Percentiles rank a stretch among this genome's conserved stretches.
These are phyloP conservation scores for Drosophila pseudotalamancana DNA, from an alignment of 2,888 invertebrate species.

Conservation along the genomic window DNA sequence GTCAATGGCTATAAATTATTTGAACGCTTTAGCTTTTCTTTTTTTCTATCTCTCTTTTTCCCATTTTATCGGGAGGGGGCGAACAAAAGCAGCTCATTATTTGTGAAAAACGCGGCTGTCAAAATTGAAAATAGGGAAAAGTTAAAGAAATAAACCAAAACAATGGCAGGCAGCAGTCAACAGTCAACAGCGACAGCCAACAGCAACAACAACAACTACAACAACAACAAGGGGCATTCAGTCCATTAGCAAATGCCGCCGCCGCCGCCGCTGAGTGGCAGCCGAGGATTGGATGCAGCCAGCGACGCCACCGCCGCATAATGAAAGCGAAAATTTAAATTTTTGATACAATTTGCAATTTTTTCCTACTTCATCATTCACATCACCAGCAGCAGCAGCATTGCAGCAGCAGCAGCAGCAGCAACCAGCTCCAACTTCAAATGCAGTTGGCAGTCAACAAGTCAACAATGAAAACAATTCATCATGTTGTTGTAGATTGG, in stretches of 20 bases:
- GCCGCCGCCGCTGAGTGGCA: slow-evolving; percentile 42
- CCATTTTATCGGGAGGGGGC: slow-evolving; percentile 7
- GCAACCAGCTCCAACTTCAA: slow-evolving; percentile 25
- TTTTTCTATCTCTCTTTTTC: background rate
- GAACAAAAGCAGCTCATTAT: slow-evolving; percentile 76
- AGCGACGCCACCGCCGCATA: slow-evolving; percentile 57
- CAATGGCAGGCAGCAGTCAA: slow-evolving; percentile 49
- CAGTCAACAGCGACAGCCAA: slow-evolving; percentile 5
- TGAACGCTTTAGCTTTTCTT: slow-evolving; percentile 47
- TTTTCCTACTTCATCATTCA: slow-evolving; percentile 73
- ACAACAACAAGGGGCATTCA: slow-evolving; percentile 25
- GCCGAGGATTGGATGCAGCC: slow-evolving; percentile 38
- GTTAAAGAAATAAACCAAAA: slow-evolving; percentile 60
- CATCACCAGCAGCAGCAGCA: slow-evolving; percentile 45
- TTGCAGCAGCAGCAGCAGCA: slow-evolving; percentile 12
- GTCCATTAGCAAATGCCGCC: slow-evolving; percentile 62
- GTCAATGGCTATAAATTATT: slow-evolving; percentile 64
- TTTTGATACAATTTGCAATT: slow-evolving; percentile 81
- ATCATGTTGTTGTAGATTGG: slow-evolving; percentile 70
- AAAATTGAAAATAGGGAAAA: slow-evolving; percentile 77
- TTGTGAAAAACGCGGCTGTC: slow-evolving; percentile 77
- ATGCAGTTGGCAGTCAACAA: slow-evolving; percentile 66
- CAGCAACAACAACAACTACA: slow-evolving; percentile 21
- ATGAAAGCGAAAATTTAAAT: slow-evolving; percentile 82
- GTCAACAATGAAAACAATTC: slow-evolving; percentile 80